A percentile compares a stretch with the other conserved stretches of the same genome.
phyloP scores from a whole-genome alignment of 2,797 vertebrate species.

The Channallabes apus region DNA sequence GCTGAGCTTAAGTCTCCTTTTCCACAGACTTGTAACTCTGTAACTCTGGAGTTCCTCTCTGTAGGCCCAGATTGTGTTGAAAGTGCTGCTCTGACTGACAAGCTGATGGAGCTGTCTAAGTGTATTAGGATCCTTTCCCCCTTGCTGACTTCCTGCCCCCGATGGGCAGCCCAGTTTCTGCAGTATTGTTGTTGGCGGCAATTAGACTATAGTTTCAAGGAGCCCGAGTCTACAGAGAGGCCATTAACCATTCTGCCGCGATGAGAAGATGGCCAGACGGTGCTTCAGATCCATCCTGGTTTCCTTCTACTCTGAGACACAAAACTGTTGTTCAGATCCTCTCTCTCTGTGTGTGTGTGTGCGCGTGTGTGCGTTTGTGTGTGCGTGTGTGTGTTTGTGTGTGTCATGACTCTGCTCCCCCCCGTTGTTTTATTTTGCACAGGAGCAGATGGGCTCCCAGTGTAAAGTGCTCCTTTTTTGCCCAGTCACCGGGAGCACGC shows the following conservation, averaged over 20 bases:
- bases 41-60: conserved; percentile 37
- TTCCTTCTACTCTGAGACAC: conserved; percentile 41
- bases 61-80: conserved; percentile 30
- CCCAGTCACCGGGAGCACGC: conserved; percentile 51
- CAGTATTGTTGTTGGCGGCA: conserved; percentile 19
- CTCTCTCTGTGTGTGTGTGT: conserved; percentile 2
- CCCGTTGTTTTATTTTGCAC: conserved; percentile 57
- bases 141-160: conserved; percentile 11
- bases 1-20: conserved; percentile 14
- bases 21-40: conserved; percentile 33
- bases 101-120: conserved; percentile 49
- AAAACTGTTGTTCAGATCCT: conserved; percentile 10
- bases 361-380: conserved; percentile 34
- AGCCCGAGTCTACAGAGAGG: conserved; percentile 21
- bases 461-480: conserved; percentile 56
- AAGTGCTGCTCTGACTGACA: conserved; percentile 46
- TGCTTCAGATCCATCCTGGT: conserved; percentile 5
- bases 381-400: conserved; percentile 45
- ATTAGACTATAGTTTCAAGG: conserved; percentile 35
- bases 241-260: conserved; percentile 11
- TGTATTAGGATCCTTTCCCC: conserved; percentile 36
- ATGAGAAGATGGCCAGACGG: not conserved
- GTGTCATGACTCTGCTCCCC: conserved; percentile 51
- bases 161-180: conserved; percentile 4
- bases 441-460: conserved; percentile 62